Evolutionary conservation across 2,888 invertebrate species (phyloP).

Genomic region (Pherbina coryleti): DNA sequence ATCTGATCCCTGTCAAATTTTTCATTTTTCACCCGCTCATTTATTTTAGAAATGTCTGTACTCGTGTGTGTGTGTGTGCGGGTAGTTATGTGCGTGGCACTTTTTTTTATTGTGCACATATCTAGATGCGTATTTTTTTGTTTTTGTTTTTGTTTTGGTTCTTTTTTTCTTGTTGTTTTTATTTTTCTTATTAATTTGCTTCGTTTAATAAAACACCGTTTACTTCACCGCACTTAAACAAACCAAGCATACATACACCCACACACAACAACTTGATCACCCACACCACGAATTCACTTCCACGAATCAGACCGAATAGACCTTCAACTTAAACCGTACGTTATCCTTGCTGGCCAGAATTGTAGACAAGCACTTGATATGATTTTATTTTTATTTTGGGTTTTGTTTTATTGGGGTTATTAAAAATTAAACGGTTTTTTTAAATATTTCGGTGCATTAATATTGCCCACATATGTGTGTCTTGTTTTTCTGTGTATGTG

Average conservation of each 20-base stretch:
- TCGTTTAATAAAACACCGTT: conserved; percentile 10
- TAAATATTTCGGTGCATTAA: not conserved
- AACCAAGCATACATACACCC: too few species aligned
- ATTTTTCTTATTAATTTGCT: conserved; percentile 4
- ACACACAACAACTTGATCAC: too few species aligned
- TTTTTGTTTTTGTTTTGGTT: conserved; percentile 3
- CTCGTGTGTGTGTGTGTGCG: too few species aligned
- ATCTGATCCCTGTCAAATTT: conserved; percentile 1
- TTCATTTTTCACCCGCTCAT: not conserved
- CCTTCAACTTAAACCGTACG: not conserved
- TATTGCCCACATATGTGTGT: not conserved
- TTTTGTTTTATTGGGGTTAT: not conserved
- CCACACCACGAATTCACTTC: too few species aligned
- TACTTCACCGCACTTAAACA: conserved; percentile 16
- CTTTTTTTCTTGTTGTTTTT: not conserved
- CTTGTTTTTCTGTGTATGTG: not conserved
- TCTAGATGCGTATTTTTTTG: not conserved
- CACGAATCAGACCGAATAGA: too few species aligned
- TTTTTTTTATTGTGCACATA: too few species aligned
- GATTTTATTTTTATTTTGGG: not conserved
- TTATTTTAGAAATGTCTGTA: not conserved
- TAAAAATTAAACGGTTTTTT: conserved; percentile 8
- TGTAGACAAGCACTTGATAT: not conserved
- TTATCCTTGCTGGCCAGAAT: not conserved
- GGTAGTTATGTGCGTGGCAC: too few species aligned